Conservation (phyloP, 2,113 vertebrate species). For the Saccopteryx bilineata region DNA sequence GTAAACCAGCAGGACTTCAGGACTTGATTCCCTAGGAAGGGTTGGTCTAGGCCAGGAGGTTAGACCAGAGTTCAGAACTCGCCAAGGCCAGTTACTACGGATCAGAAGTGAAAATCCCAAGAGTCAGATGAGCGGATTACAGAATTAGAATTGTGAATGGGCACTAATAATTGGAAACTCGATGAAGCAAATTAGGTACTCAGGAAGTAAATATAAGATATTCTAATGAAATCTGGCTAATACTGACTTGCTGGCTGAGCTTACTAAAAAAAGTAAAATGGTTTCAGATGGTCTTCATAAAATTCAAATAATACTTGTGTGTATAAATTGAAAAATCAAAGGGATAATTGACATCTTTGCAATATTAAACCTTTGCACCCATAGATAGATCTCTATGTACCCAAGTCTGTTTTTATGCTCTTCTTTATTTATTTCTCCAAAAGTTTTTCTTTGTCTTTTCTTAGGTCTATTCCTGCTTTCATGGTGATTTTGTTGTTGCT, state of each 20-base stretch:
- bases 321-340: conserved; percentile 32
- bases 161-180: background rate
- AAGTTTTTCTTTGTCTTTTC: background rate
- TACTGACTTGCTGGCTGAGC: background rate
- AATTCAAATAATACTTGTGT: background rate
- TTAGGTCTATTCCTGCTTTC: background rate
- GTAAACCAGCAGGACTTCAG: no score
- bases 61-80: background rate
- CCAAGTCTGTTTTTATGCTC: background rate
- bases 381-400: background rate
- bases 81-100: background rate
- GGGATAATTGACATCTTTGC: background rate
- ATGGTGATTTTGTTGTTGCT: background rate
- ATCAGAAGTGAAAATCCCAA: background rate
- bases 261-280: background rate
- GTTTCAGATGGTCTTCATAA: background rate
- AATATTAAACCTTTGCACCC: background rate
- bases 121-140: background rate
- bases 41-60: background rate
- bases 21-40: accelerated
- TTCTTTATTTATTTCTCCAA: background rate
- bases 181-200: background rate
- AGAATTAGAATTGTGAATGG: background rate
- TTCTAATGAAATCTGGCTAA: background rate
- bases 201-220: background rate